These are phyloP conservation scores for Smittia aterrima DNA, from an alignment of 2,888 invertebrate genomes.

Conservation along the genomic window DNA sequence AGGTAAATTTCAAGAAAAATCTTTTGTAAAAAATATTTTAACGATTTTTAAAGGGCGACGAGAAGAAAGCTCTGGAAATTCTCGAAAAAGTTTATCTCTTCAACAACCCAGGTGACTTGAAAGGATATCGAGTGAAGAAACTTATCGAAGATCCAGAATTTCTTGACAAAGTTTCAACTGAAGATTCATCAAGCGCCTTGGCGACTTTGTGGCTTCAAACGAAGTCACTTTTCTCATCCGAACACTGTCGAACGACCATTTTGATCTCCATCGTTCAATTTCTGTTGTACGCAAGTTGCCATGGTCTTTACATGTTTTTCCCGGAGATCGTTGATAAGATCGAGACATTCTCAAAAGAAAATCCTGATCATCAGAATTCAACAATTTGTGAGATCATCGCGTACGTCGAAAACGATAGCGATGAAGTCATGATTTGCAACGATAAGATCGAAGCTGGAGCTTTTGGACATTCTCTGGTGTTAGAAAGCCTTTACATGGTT, in stretches of 20 bases:
- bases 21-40: neutral
- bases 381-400: constrained; percentile 46
- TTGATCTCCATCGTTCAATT: neutral
- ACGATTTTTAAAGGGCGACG: neutral
- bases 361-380: constrained; percentile 46
- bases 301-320: constrained; percentile 49
- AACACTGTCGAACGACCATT: neutral
- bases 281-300: neutral
- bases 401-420: neutral
- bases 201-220: neutral
- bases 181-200: neutral
- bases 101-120: neutral
- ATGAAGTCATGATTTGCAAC: constrained; percentile 43
- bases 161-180: neutral
- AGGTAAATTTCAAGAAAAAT: constrained; percentile 44
- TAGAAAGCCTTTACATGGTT: constrained; percentile 48
- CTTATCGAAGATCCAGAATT: neutral
- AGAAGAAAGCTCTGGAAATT: neutral
- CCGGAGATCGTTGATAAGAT: constrained; percentile 50
- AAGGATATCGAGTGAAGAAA: neutral
- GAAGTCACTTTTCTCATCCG: neutral
- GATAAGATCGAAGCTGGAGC: constrained; percentile 49
- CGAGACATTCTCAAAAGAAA: constrained; percentile 46
- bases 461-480: constrained; percentile 47
- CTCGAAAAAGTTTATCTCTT: neutral